Evolutionary conservation across 2,797 vertebrate genomes (phyloP), one percentile per base, ranked within the genome.

Genomic region (Lemur catta): DNA sequence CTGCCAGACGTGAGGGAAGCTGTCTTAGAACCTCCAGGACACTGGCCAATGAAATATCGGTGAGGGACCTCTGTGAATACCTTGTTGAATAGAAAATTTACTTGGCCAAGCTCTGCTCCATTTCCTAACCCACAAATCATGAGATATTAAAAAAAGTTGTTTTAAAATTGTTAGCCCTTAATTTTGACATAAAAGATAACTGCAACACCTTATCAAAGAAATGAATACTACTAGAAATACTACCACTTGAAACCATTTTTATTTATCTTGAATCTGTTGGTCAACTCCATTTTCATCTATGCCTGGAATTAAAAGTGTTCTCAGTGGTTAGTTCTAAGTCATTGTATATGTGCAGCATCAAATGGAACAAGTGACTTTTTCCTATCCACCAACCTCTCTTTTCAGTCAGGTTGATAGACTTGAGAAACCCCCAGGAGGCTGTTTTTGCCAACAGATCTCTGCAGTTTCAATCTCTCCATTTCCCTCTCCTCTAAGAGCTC

Each of bases 241-340:
- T n/a, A 85, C 46, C n/a, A 85, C 59, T n/a, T 89, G 48, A 86
- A 89, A 92, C 5, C 67, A 61, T 71, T 82, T 93, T 89, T 72
- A 94, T 11, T 4, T 94, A 65, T 69, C 50, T 46, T 92, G 20
- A 89, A 72, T 82, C 43, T 71, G 33, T 12, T 72, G 24, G 41
- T 35, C 33, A 82, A 95, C 5, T 93, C 33, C 80, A 84, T 63
- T 92, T 92, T 71, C 11, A 55, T 74, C 41, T 87, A 59, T 55
- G 30, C 33, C 28, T 80, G 33, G n/a, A 96, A 94, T 75, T 84
- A 86, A 89, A 97, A 94, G 50, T 14, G 38, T 95, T 92, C 8
- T 84, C n/a, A 75, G 22, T n/a, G 46, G 74, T 84, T 82, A 90
- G 71, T 72, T 85, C 57, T 82, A 93, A 75, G 35, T 85, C 35